Base-by-base conservation (phyloP, 2,797 vertebrate genomes). In the Aldrovandia affinis region DNA sequence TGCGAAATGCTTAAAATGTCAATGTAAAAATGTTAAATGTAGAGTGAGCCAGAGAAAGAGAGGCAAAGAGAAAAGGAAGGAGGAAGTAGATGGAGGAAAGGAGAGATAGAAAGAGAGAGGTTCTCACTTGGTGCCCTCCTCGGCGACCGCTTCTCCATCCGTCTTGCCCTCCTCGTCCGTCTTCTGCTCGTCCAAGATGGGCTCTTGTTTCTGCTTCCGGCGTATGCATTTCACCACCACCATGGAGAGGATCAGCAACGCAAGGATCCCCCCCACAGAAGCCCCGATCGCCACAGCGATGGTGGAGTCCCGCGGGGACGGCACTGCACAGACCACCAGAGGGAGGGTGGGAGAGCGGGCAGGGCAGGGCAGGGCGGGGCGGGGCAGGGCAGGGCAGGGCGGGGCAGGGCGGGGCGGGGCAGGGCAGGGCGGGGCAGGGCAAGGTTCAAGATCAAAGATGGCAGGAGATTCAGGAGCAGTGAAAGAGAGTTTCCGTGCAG, bases 131-230 rank as follows among this genome's bases (percentile, higher is more conserved):
- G 95, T 94, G 77, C 96, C 97, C n/a, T 98, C 97, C 0, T 98
- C 98, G 0, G 94, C 92, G 75, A 96, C 96, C 85, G 96, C 97
- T 90, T 99, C 98, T 0, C 97, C 96, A 0, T 99, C 97, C 0
- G 97, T 96, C 92, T 99, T 99, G 57, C 96, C 97, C 87, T 99
- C 98, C 90, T 99, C 98, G 89, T 99, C 98, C 1, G 97, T 98
- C 94, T 99, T 99, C 94, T 98, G 96, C 91, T 96, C 98, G 0
- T 99, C 97, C 0, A 97, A 97, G 91, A 96, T 97, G 44, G 97
- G 96, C 85, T 98, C 95, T 94, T 98, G 97, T 91, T 99, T 98
- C 89, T 95, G 96, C 93, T 98, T 97, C 91, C 97, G 96, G 88
- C 98, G 96, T 78, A 99, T 95, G 0, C 97, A 99, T 79, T 99